Evolutionary conservation across 2,113 vertebrate species (phyloP), one percentile per base, ranked within the genome.

Genomic region (Esox niger): DNA sequence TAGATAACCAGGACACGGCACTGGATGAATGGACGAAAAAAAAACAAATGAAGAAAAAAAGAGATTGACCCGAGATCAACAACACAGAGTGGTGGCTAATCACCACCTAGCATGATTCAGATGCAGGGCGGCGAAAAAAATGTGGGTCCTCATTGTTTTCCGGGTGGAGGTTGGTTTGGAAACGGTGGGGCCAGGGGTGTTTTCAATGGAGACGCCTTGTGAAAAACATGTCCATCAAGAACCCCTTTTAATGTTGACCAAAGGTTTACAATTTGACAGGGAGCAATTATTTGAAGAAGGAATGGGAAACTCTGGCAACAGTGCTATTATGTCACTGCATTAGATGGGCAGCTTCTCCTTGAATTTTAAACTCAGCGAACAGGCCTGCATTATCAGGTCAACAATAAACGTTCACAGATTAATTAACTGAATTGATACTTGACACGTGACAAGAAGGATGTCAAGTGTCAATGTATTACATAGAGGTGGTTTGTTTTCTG

Each of bases 1-100:
- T 75, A 87, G 90, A 91, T 91, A 90, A 90, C 86, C 78, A 89
- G 86, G 76, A 61, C 2, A 21, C 55, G 63, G n/a, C n/a, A 66
- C 81, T 84, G 78, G 80, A 85, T 82, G 78, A 86, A 86, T 69
- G 74, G 73, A 80, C 66, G 72, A 79, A 72, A 83, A 75, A 83
- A 80, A 77, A 68, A 62, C 32, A 62, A n/a, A n/a, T n/a, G 62
- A 9, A 9, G 2, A 1, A 32, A 38, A 38, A 38, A 43, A 43
- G 35, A 43, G 35, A 43, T 57, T 11, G 15, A 57, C 52, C 56
- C 21, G 32, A 60, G 64, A 82, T 68, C 71, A 86, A 86, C 75
- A 82, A 78, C 70, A 77, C 65, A 47, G 27, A 43, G 73, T 35
- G 64, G 77, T 43, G 35, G 38, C 38, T 78, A 61, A 62, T 68